A percentile compares a stretch with the other conserved stretches of the same genome.
These are phyloP conservation scores for Tetrao urogallus DNA, from an alignment of 2,113 vertebrate species.

Conservation along the genomic window DNA sequence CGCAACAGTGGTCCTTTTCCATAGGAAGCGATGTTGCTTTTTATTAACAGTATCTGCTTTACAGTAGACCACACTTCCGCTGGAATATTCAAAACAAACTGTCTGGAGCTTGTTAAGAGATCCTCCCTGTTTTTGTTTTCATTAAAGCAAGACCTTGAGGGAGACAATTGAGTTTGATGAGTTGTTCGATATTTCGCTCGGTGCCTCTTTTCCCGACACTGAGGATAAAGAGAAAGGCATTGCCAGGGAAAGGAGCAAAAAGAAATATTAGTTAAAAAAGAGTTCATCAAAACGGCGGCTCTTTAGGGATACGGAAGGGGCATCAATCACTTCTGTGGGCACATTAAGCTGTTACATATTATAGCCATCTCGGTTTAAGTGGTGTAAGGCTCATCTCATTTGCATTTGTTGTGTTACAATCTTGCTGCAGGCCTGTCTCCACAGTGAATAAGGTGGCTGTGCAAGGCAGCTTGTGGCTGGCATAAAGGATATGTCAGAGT, in stretches of 20 bases:
- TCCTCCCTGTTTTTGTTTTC: conserved; percentile 9
- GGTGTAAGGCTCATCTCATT: conserved; percentile 85
- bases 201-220: not conserved
- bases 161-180: not conserved
- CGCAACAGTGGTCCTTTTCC: not conserved
- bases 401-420: conserved; percentile 83
- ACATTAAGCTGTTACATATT: conserved; percentile 75
- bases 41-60: not conserved
- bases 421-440: conserved; percentile 86
- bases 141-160: not conserved
- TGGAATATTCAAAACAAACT: conserved; percentile 1
- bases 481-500: conserved; percentile 84
- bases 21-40: not conserved
- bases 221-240: not conserved
- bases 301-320: conserved; percentile 44
- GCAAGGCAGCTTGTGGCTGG: conserved; percentile 77
- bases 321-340: conserved; percentile 60
- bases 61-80: not conserved
- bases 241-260: conserved; percentile 12
- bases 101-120: not conserved
- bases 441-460: conserved; percentile 82
- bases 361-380: conserved; percentile 83
- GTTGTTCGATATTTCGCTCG: conserved; percentile 15
- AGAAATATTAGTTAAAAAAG: conserved; percentile 62
- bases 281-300: conserved; percentile 46